Evolutionary conservation across 2,888 invertebrate genomes (phyloP), one percentile per base, ranked within the genome.

Genomic region (Xestia xanthographa): DNA sequence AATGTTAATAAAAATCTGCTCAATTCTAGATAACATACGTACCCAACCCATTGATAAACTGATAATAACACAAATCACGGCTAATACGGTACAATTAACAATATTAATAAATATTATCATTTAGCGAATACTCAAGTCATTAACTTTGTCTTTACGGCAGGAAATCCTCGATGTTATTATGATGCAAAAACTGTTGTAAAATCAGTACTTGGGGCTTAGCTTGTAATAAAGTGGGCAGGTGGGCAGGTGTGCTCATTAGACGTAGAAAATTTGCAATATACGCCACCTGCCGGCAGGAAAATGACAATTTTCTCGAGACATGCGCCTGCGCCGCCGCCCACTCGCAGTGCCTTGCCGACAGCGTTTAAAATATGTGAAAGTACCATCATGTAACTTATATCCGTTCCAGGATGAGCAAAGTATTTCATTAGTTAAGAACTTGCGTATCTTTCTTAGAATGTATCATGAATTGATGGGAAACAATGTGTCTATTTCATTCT

Each of bases 211-310:
- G 69, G 58, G 66, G 62, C 74, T 84, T 85, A 81, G 72, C 50
- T 75, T 58, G 84, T 75, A 82, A 81, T 90, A 84, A 85, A 88
- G 82, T 76, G 81, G 84, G 86, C 92, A 92, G 92, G 72, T 72
- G 66, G 68, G 72, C 80, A 48, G 72, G 91, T 92, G 92, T 84
- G 85, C 87, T 90, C 90, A 92, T 94, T 93, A 93, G 88, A 90
- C 80, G 88, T 90, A 92, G 94, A 92, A 94, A 94, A 93, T 93
- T 90, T 85, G 90, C 91, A 86, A 82, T 75, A 87, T 80, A 85
- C 89, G 87, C 89, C 93, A 92, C 93, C 93, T 94, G 94, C 90
- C 86, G 81, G 84, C 90, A 93, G 94, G 94, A 94, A 95, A 94
- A 94, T 94, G 91, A 72, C 92, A 90, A 94, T 95, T 94, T 95